These are phyloP conservation scores for Penaeus chinensis DNA, from an alignment of 1,140 invertebrate genomes.

Conservation along the genomic window DNA sequence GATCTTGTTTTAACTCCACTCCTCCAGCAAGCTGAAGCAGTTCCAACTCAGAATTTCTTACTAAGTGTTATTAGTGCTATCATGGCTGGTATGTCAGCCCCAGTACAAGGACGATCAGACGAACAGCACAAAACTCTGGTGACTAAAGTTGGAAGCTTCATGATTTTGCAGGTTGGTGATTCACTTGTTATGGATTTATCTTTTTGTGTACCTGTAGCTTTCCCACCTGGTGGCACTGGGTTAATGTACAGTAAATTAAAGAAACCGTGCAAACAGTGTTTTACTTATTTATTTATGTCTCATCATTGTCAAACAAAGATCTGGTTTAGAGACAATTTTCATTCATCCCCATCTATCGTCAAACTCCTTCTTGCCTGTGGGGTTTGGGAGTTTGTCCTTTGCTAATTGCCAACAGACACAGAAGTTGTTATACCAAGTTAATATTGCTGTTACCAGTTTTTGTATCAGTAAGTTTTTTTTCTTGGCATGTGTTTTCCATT, in stretches of 20 bases:
- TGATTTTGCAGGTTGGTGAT: slow-evolving; percentile 41
- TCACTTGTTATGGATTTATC: neutral
- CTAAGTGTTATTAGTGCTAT: slow-evolving; percentile 21
- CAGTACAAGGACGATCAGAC: slow-evolving; percentile 28
- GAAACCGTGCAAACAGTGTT: too few relatives aligned
- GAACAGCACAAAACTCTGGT: slow-evolving; percentile 34
- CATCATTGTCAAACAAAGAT: too few relatives aligned
- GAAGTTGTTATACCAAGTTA: too few relatives aligned
- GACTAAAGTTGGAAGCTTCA: slow-evolving; percentile 36
- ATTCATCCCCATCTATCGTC: too few relatives aligned
- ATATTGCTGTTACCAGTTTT: too few relatives aligned
- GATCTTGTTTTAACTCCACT: slow-evolving; percentile 34
- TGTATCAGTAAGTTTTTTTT: too few relatives aligned
- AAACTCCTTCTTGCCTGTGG: too few relatives aligned
- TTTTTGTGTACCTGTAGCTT: neutral
- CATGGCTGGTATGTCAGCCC: slow-evolving; percentile 28
- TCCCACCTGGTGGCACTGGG: neutral
- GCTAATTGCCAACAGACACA: too few relatives aligned
- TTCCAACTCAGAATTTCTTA: slow-evolving; percentile 3
- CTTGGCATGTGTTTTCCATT: too few relatives aligned
- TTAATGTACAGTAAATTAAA: neutral
- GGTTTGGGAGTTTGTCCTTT: too few relatives aligned
- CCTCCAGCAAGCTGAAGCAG: slow-evolving; percentile 26
- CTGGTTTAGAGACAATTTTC: too few relatives aligned
- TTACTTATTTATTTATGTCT: too few relatives aligned